Base-by-base conservation (phyloP, 2,888 invertebrate genomes). In the Axea sp. region DNA sequence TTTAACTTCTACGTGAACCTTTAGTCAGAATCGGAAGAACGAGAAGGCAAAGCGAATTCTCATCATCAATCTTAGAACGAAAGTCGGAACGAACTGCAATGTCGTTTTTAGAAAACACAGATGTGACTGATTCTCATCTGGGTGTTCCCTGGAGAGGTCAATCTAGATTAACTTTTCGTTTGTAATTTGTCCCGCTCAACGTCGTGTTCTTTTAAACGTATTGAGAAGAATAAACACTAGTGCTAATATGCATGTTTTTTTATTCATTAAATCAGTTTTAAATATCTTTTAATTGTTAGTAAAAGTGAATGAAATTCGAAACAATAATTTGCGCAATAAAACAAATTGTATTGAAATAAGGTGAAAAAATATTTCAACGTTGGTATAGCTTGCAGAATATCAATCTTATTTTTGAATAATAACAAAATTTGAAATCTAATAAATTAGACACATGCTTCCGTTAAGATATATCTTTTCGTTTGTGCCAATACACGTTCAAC, bases 71-170 rank as follows among this genome's bases (percentile, higher is more conserved):
- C 87, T 87, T 86, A 68, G 79, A 76, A 80, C 76, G 73, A 78
- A 80, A 80, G 77, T 80, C 78, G 73, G 79, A 81, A 83, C 80
- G 78, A 79, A 76, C 68, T 78, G 80, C 81, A 77, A 80, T 81
- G 78, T 79, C 78, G 82, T 77, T 79, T 83, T 78, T 78, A 75
- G 78, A 80, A 82, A 81, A 84, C 86, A 84, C 87, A 87, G 87
- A 87, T 87, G 87, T 83, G 87, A 86, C 87, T 87, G 87, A 86
- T 87, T 85, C 82, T 83, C 82, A 82, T 81, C 77, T 81, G 77
- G 65, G 73, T 43, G 79, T 80, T 82, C 87, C 86, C 86, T 76
- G 62, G 87, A 84, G 86, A 78, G 81, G 81, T 75, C 75, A 77
- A 78, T 69, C 81, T 83, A 85, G 84, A 86, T 86, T 84, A 85